Conservation (phyloP, 2,888 invertebrate species). For the Eupithecia abbreviata region DNA sequence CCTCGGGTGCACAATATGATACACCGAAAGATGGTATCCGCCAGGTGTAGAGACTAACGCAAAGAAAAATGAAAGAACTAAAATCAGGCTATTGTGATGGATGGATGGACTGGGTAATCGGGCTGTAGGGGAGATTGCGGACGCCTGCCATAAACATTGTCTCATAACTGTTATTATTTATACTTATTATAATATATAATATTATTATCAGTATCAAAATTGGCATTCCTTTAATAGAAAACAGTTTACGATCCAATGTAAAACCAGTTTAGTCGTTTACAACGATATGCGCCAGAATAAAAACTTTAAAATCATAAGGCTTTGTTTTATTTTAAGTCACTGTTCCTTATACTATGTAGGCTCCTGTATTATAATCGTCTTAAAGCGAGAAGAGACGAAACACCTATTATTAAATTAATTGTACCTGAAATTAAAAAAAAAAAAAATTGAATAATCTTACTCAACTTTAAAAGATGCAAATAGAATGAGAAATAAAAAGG, state of each 20-base stretch:
- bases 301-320: slow-evolving; percentile 54
- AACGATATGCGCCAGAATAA: slow-evolving; percentile 66
- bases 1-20: too few relatives aligned
- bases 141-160: too few relatives aligned
- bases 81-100: too few relatives aligned
- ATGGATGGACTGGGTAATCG: too few relatives aligned
- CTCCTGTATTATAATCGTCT: slow-evolving; percentile 45
- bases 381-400: slow-evolving; percentile 38
- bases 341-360: slow-evolving; percentile 8
- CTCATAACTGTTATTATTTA: too few relatives aligned
- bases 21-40: too few relatives aligned
- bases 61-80: too few relatives aligned
- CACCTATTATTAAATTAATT: slow-evolving; percentile 24
- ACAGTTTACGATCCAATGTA: slow-evolving; percentile 39
- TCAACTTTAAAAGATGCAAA: neutral
- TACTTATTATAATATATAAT: too few relatives aligned
- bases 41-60: too few relatives aligned
- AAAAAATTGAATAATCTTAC: neutral
- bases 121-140: too few relatives aligned
- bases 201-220: neutral
- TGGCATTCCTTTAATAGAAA: neutral
- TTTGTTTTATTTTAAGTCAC: slow-evolving; percentile 60
- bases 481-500: neutral
- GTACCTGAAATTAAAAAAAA: slow-evolving; percentile 44
- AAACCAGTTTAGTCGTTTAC: slow-evolving; percentile 52